Evolutionary conservation across 2,113 vertebrate genomes (phyloP), one percentile per base, ranked within the genome.

Genomic region (Merops nubicus): DNA sequence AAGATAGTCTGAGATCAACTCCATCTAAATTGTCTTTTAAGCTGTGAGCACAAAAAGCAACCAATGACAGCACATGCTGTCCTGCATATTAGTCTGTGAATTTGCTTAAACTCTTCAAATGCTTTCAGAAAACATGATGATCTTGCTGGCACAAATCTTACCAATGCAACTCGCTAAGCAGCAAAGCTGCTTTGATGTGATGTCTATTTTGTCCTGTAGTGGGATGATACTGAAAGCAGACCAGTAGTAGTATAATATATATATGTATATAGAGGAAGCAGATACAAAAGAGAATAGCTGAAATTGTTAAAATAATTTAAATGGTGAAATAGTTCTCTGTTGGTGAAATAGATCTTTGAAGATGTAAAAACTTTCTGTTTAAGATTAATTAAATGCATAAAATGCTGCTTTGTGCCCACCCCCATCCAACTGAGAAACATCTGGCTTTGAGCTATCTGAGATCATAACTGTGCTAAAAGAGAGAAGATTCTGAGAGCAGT

Each of bases 361-460:
- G 36, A 62, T 65, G 43, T 62, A 72, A 59, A 95, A 64, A 56
- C 75, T 74, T 74, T 83, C 65, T 93, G 8, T 88, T 85, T 72
- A 90, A 94, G 96, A 97, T 97, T 96, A 91, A 97, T 97, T 97
- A 93, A 88, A 59, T 53, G 54, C 69, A 96, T 95, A 96, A 95
- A 96, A 89, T n/a, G 81, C 74, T 50, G n/a, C 87, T 92, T 96
- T 97, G 70, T 85, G 59, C 87, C 78, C 59, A 86, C n/a, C 40
- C 56, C 65, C 47, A 80, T 94, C 93, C 94, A 94, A 68, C 91
- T 96, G 92, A 69, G 96, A 97, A 97, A 97, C 95, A 97, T 97
- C 97, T 97, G 95, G 92, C 91, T 95, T 95, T 75, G 62, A 95
- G 89, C 91, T 86, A 77, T 91, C 75, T 89, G 70, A 92, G 86